A percentile compares a stretch with the other conserved stretches of the same genome.
Evolutionary conservation across 2,888 invertebrate species (phyloP).

Genomic region (Acanthosepion pharaonis): DNA sequence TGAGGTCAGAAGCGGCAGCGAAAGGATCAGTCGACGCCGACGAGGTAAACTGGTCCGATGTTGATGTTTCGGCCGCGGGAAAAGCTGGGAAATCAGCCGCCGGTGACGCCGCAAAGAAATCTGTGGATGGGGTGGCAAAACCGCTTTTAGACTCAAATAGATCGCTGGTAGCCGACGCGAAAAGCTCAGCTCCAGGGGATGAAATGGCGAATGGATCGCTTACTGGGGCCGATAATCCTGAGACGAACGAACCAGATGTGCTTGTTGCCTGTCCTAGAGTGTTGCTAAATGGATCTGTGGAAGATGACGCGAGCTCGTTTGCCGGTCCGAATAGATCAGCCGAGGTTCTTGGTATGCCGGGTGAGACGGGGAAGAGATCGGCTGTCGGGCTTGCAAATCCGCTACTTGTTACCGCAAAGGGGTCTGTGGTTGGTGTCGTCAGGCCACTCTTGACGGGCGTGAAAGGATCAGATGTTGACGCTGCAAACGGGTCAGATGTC

Average conservation of each 20-base stretch:
- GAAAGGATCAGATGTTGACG: conserved; percentile 24
- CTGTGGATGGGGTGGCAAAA: background rate
- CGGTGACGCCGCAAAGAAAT: background rate
- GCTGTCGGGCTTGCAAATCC: background rate
- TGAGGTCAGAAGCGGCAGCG: background rate
- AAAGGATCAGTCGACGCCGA: background rate
- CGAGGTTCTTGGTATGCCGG: background rate
- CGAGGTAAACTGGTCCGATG: background rate
- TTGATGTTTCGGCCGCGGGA: background rate
- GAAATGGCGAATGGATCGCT: background rate
- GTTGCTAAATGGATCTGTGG: background rate
- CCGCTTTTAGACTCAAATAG: background rate
- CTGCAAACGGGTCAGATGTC: background rate
- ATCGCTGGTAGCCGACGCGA: background rate
- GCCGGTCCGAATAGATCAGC: conserved; percentile 1
- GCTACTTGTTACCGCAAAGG: background rate
- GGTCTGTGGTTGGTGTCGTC: background rate
- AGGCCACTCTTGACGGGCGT: background rate
- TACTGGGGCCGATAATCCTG: background rate
- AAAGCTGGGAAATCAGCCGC: background rate
- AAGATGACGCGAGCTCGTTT: background rate
- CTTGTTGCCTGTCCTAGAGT: background rate
- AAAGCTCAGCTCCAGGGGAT: background rate
- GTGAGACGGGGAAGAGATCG: background rate
- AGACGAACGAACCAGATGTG: background rate